Conservation (phyloP, 2,888 invertebrate species). For the Antheraea assamensis region DNA sequence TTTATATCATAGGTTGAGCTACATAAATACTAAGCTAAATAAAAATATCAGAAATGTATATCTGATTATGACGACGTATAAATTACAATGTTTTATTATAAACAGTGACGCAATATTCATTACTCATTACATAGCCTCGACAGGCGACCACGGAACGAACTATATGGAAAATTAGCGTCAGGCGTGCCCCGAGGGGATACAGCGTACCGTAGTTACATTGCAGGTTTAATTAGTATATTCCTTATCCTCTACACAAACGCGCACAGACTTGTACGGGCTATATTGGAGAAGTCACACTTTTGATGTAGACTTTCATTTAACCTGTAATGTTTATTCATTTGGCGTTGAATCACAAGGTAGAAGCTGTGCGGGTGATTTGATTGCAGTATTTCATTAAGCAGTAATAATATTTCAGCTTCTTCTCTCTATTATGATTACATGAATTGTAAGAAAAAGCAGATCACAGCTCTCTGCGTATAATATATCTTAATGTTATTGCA, state of each 20-base stretch:
- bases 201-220: conserved; percentile 43
- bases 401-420: not conserved
- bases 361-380: not conserved
- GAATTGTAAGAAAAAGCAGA: too few relatives aligned
- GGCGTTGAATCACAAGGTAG: not conserved
- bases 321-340: not conserved
- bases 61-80: not conserved
- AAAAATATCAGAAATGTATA: not conserved
- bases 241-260: conserved; percentile 32
- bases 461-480: too few relatives aligned
- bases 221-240: conserved; percentile 55
- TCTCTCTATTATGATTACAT: not conserved
- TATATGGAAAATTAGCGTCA: conserved; percentile 45
- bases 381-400: not conserved
- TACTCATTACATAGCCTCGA: conserved; percentile 33
- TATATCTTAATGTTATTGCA: too few relatives aligned
- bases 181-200: conserved; percentile 35
- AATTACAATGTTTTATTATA: not conserved
- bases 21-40: not conserved
- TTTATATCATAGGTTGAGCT: not conserved
- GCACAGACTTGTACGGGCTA: not conserved
- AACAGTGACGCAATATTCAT: conserved; percentile 33
- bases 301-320: not conserved
- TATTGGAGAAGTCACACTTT: not conserved
- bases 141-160: conserved; percentile 33